Base-by-base conservation (phyloP, 2,797 vertebrate genomes). In the Ptychadena robeensis region DNA sequence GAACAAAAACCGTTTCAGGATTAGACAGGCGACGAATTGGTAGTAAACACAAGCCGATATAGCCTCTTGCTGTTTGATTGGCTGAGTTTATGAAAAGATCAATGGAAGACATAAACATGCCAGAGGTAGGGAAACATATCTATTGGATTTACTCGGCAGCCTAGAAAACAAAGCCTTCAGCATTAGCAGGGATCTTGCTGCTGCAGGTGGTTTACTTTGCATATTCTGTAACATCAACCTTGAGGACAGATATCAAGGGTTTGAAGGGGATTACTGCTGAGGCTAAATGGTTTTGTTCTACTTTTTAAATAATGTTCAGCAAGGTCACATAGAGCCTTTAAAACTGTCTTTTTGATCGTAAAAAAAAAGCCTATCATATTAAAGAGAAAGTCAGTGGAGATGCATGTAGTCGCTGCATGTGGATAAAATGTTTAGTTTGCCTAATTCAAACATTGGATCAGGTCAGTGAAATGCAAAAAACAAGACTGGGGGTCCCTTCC, bases 61-160 rank as follows among this genome's bases (percentile, higher is more conserved):
- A 14, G 10, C 72, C 9, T 59, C 48, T 57, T 57, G 35, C 73
- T 18, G 53, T 75, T 64, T 64, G 73, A 61, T 48, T 64, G 57
- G 57, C 32, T 64, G 35, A 37, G 32, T 75, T 75, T 38, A 44
- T 44, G 35, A 66, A 31, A 65, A 77, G 61, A 44, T 77, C 74
- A 77, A 75, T 75, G 59, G 35, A 35, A 40, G 57, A 75, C 32
- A 38, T 75, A 63, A 64, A 27, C 32, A 27, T 30, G 73, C 57
- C 73, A 38, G 22, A 8, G 22, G 32, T 63, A 18, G 7, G n/a
- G 57, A 63, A 38, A 38, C 18, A 2, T 37, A 38, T 75, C 32
- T 40, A 75, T 34, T 75, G 53, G 25, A 64, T 73, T 78, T 25
- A 38, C 37, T 69, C 34, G 9, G 32, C 65, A 67, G 15, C 9